These are phyloP conservation scores for Phanerotoma sp. DNA, from an alignment of 2,888 invertebrate genomes.

Conservation along the genomic window DNA sequence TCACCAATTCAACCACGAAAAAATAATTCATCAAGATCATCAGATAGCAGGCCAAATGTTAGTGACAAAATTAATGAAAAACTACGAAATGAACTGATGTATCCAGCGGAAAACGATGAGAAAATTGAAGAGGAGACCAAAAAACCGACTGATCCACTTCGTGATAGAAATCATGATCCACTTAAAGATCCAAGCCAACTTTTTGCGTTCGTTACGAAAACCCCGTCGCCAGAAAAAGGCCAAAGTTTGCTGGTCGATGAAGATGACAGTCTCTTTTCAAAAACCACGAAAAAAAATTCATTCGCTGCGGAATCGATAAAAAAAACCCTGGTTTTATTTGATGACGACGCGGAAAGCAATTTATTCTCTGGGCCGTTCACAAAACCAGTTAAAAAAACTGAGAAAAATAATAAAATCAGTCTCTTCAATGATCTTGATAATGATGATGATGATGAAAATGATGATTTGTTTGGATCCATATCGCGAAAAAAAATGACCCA, in stretches of 20 bases:
- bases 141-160: conserved; percentile 45
- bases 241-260: conserved; percentile 45
- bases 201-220: conserved; percentile 55
- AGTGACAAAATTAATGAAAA: background rate
- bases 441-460: conserved; percentile 40
- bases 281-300: conserved; percentile 32
- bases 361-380: conserved; percentile 44
- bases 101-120: conserved; percentile 1
- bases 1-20: conserved; percentile 45
- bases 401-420: conserved; percentile 33
- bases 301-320: conserved; percentile 28
- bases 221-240: conserved; percentile 53
- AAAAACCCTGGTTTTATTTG: conserved; percentile 44
- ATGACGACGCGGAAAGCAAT: conserved; percentile 43
- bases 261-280: conserved; percentile 50
- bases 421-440: conserved; percentile 46
- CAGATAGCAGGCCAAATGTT: background rate
- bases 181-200: conserved; percentile 52
- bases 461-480: conserved; percentile 43
- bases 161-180: conserved; percentile 48
- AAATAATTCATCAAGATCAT: too few species aligned
- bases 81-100: background rate
- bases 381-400: conserved; percentile 40
- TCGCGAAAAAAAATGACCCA: too few species aligned
- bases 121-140: conserved; percentile 14